Conservation (phyloP, 30 jellyfish, hydroid and myxozoan genomes). For the Pelagia noctiluca region DNA sequence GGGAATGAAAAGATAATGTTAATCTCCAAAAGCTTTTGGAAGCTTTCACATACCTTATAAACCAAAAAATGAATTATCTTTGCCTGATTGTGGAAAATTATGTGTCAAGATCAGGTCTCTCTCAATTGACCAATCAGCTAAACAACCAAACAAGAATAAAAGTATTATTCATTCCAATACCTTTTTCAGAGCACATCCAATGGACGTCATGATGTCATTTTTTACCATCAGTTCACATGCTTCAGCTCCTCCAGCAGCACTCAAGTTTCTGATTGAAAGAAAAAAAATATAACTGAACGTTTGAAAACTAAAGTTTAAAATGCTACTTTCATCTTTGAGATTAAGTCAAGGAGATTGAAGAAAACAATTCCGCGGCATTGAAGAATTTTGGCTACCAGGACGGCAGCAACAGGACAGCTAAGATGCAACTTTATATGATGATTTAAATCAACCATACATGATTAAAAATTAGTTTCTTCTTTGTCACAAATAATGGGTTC, state of each 20-base stretch:
- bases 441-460: too few relatives aligned
- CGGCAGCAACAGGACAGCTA: too few relatives aligned
- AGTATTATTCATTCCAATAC: not conserved
- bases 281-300: not conserved
- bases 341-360: too few relatives aligned
- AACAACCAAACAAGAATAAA: not conserved
- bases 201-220: not conserved
- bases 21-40: too few relatives aligned
- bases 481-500: too few relatives aligned
- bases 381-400: too few relatives aligned
- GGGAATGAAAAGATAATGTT: not conserved
- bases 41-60: not conserved
- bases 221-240: not conserved
- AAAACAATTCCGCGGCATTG: too few relatives aligned
- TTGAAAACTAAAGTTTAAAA: too few relatives aligned
- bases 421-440: too few relatives aligned
- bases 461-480: too few relatives aligned
- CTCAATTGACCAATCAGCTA: not conserved
- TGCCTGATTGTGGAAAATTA: not conserved
- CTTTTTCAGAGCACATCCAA: slow-evolving; percentile 1
- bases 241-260: not conserved
- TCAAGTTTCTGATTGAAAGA: not conserved
- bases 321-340: too few relatives aligned
- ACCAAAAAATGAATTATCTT: not conserved
- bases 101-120: not conserved